Base-by-base conservation (phyloP, 2,113 vertebrate species). In the Acrocephalus kingi region DNA sequence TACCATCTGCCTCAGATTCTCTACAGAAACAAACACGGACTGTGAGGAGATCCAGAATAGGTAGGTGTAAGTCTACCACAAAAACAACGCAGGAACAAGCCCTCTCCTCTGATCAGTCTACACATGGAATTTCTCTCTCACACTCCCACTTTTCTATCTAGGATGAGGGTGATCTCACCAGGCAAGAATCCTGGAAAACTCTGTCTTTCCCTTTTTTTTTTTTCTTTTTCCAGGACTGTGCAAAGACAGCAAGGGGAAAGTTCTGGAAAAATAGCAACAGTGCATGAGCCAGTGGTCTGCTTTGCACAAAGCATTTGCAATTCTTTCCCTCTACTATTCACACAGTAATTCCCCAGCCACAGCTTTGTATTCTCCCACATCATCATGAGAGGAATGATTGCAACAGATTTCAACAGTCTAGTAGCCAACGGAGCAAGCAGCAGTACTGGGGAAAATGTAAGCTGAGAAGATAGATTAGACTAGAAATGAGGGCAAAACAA, bases 241-340 rank as follows among this genome's bases (percentile, higher is more conserved):
- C 30, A 84, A 67, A 43, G 55, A 77, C 19, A 80, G 59, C n/a
- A 74, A 87, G 30, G 48, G 51, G 72, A 96, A 97, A 80, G 19
- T 89, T 95, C 55, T 71, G 87, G 87, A 96, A 64, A 81, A 91
- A 43, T 15, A 90, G 23, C n/a, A 88, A 21, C 17, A 6, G 25
- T 20, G 9, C 9, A 6, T 59, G 62, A 94, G 76, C 56, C 73
- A 94, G 64, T 43, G 55, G 46, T 83, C 83, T 83, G 46, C 52
- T 93, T 87, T 56, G 73, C 58, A 85, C 17, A 83, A 90, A 96
- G n/a, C 10, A 28, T 82, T 19, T 72, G 62, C 92, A 90, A 94
- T 94, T 94, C 37, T 94, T 97, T 96, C 94, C 91, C 67, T 80
- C 37, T 78, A 11, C 71, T 92, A 51, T n/a, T 73, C 31, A 45